Evolutionary conservation across 2,113 vertebrate genomes (phyloP).

Genomic region (Gymnogyps californianus): DNA sequence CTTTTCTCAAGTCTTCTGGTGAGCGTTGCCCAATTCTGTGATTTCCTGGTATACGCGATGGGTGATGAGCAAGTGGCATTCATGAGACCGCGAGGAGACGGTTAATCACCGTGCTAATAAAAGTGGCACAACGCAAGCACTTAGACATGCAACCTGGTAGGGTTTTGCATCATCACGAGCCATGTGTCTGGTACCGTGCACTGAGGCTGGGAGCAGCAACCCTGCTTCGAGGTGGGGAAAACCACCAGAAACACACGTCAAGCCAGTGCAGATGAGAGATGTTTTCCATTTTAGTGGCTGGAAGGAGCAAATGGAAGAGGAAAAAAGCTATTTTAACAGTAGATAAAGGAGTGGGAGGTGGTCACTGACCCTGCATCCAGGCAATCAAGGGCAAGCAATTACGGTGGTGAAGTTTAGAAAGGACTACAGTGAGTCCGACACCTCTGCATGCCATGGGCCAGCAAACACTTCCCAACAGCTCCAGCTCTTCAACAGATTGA

Average conservation of each 20-base stretch:
- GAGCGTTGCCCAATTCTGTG: not conserved
- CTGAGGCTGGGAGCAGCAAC: not conserved
- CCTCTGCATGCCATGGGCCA: rapidly evolving
- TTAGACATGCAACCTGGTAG: not conserved
- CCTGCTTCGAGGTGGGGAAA: not conserved
- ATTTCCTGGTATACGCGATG: not conserved
- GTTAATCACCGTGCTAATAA: not conserved
- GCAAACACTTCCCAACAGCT: not conserved
- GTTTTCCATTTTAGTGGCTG: not conserved
- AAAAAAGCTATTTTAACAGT: not conserved
- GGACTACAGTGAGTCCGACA: not conserved
- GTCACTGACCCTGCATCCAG: not conserved
- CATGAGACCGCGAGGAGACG: rapidly evolving
- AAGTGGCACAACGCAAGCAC: not conserved
- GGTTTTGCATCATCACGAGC: not conserved
- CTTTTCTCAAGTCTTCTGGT: not conserved
- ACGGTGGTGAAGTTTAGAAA: not conserved
- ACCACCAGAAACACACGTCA: not conserved
- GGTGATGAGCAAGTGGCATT: not conserved
- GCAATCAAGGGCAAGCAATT: not conserved
- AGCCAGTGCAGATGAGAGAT: not conserved
- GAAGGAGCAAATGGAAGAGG: not conserved
- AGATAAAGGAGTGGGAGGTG: not conserved
- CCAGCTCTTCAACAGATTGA: not conserved
- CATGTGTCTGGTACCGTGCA: not conserved